Base-by-base conservation (phyloP, 2,113 vertebrate genomes). In the Oxyruncus cristatus region DNA sequence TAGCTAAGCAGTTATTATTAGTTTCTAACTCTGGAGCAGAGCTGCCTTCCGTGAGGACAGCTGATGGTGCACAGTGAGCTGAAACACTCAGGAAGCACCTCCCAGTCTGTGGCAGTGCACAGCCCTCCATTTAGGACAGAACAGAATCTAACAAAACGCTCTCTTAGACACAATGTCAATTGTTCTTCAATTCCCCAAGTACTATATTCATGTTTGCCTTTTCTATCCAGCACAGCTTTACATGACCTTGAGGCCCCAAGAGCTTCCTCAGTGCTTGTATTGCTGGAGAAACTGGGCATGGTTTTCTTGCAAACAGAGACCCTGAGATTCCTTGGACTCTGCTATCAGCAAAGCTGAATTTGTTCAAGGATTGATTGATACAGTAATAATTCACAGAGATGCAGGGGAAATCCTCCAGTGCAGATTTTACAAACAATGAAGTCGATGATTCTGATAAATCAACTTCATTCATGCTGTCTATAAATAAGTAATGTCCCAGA, bases 401-500 rank as follows among this genome's bases (percentile, higher is more conserved):
- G 55, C 44, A n/a, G 49, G 28, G 85, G 62, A 91, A 94, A 76
- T 79, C 92, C 86, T 95, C 88, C 70, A 59, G 73, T 16, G 44
- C 28, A 93, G 80, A 89, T 76, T 93, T 94, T 89, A 73, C 95
- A 92, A 72, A 95, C 88, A 89, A 87, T 50, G 56, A 91, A 76
- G 88, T 89, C 5, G 33, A 84, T 73, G 61, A 87, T 92, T 94
- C 76, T 0, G 4, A 93, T 91, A 95, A 95, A 96, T 93, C 86
- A 78, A 68, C 72, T 65, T 86, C 47, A 93, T 94, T 97, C 96
- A 78, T 68, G 49, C 61, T 89, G 65, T 35, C 91, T 87, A 85
- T 92, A 96, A 97, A 92, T 87, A 96, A 93, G 44, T 94, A 65
- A 91, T 65, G 66, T 72, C 73, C 76, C 73, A 70, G 76, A n/a